Evolutionary conservation across 2,113 vertebrate genomes (phyloP), one percentile per base, ranked within the genome.

Genomic region (Chelonoidis abingdonii): DNA sequence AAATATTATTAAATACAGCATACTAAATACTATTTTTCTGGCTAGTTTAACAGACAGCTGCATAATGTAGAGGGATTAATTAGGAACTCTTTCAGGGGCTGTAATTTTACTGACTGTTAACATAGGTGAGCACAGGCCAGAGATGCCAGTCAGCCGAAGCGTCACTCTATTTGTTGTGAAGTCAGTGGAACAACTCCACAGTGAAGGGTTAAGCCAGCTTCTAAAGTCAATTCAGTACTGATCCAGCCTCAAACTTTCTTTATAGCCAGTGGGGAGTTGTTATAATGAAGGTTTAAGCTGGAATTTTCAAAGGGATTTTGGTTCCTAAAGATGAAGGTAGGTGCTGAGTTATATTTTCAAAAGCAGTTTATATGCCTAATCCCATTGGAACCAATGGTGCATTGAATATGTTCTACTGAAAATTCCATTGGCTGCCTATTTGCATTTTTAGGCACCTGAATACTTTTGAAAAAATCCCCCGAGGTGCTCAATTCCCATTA

Each of bases 121-220:
- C 83, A 75, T 4, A 56, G 52, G 52, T 83, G 90, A 83, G 52
- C 89, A 41, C 5, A n/a, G 86, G 86, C 75, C 88, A 93, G 29
- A 84, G 83, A 89, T 79, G 75, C 83, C 80, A 62, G 56, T 82
- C 90, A 75, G 19, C 35, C n/a, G 8, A 38, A 87, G 85, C 21
- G 84, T 53, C 53, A 84, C 87, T 86, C 89, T 62, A 92, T 96
- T 53, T 84, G 35, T 94, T 80, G 84, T 53, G 83, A 87, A 84
- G 56, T 91, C 11, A 3, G 79, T 65, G 86, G 80, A 82, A 75
- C 87, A 95, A 96, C 92, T 93, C 92, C 76, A 89, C 89, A 80
- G 80, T 31, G 87, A 75, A 89, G 83, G 50, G 86, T 89, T 90
- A 24, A 95, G 80, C 38, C 65, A 24, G 83, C 76, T 93, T 80